A percentile compares a stretch with the other conserved stretches of the same genome.
phyloP scores from a whole-genome alignment of 2,797 vertebrate genomes.

The Distichodus sexfasciatus region DNA sequence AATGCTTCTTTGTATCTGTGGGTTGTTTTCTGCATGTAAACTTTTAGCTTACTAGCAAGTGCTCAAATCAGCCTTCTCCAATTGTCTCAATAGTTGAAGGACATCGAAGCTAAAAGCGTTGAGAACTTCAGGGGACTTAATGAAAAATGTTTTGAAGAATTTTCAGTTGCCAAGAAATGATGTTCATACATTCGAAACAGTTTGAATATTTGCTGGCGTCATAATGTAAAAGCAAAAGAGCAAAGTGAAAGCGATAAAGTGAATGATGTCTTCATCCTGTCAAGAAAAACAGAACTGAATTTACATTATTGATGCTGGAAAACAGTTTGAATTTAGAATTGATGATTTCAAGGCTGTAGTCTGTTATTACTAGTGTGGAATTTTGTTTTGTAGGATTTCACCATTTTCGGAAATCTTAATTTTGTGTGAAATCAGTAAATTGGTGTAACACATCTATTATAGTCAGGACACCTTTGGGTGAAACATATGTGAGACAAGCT shows the following conservation, averaged over 20 bases:
- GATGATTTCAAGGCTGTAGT: no score
- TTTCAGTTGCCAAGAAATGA: constrained; percentile 48
- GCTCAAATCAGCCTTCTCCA: constrained; percentile 19
- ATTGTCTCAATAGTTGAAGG: constrained; percentile 40
- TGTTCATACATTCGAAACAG: constrained; percentile 27
- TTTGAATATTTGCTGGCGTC: neutral
- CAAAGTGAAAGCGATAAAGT: neutral
- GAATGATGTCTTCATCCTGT: neutral
- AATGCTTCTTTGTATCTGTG: constrained; percentile 28
- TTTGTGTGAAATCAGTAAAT: no score
- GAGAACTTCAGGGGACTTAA: constrained; percentile 24
- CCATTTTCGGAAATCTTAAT: no score
- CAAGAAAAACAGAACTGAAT: no score
- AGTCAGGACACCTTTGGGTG: no score
- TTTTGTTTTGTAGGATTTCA: no score
- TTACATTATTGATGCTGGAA: no score
- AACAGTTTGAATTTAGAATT: no score
- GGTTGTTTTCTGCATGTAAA: constrained; percentile 36
- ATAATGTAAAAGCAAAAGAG: constrained; percentile 1
- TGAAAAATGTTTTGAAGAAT: constrained; percentile 28
- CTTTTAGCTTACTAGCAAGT: constrained; percentile 11
- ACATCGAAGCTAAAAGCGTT: constrained; percentile 31
- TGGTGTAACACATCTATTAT: no score
- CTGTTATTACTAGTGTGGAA: no score
- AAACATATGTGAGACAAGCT: no score